phyloP scores from a whole-genome alignment of 2,888 invertebrate genomes.

The Aleiodes alternator region DNA sequence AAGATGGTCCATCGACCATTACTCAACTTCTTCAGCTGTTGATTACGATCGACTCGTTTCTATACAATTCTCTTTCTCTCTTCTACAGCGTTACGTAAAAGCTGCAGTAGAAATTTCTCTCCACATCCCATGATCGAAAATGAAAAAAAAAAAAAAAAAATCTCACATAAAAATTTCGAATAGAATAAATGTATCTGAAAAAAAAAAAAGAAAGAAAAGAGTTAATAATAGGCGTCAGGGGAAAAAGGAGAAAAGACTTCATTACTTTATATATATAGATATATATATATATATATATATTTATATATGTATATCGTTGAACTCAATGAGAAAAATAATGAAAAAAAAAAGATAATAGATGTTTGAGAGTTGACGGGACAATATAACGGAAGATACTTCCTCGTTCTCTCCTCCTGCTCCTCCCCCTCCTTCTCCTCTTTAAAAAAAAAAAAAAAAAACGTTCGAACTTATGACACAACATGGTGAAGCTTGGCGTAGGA shows the following conservation, averaged over 20 bases:
- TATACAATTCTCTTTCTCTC: constrained; percentile 6
- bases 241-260: no score
- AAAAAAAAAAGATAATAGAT: constrained; percentile 42
- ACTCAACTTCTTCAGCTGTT: constrained; percentile 34
- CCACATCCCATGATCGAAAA: background rate
- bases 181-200: constrained; percentile 6
- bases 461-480: constrained; percentile 70
- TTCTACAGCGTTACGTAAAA: constrained; percentile 35
- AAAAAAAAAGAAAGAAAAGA: constrained; percentile 7
- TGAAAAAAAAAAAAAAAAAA: constrained; percentile 14
- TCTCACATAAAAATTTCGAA: background rate
- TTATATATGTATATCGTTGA: no score
- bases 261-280: no score
- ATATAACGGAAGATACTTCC: constrained; percentile 49
- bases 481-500: constrained; percentile 69
- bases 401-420: constrained; percentile 29
- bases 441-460: background rate
- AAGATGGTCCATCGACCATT: constrained; percentile 27
- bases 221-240: background rate
- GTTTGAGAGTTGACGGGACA: constrained; percentile 37
- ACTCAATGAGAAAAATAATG: background rate
- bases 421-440: no score
- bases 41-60: constrained; percentile 31
- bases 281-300: no score
- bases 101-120: constrained; percentile 38